Conservation (phyloP, 2,113 vertebrate genomes). For the Ciconia boyciana region DNA sequence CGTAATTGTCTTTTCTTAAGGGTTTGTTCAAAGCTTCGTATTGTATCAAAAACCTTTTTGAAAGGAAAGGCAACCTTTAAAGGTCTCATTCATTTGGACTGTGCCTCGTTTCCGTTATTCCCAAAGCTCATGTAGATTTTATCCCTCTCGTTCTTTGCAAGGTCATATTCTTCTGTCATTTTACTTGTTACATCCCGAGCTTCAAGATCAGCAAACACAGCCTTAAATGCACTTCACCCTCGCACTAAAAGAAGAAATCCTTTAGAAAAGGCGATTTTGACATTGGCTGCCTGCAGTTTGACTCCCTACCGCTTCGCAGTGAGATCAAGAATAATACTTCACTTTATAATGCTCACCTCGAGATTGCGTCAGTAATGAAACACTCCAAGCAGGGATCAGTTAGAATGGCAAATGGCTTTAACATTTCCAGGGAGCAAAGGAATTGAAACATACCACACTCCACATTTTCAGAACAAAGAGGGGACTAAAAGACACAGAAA, state of each 20-base stretch:
- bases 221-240: conserved; percentile 31
- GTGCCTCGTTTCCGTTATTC: conserved; percentile 40
- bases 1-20: conserved; percentile 51
- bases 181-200: not conserved
- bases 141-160: conserved; percentile 23
- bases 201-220: conserved; percentile 55
- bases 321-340: conserved; percentile 46
- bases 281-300: conserved; percentile 47
- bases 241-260: not conserved
- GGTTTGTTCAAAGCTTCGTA: conserved; percentile 24
- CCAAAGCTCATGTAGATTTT: conserved; percentile 49
- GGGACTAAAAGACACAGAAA: not conserved
- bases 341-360: conserved; percentile 56
- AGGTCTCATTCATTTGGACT: conserved; percentile 45
- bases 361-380: conserved; percentile 66
- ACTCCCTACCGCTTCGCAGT: conserved; percentile 21
- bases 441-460: conserved; percentile 30
- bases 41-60: conserved; percentile 24
- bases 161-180: conserved; percentile 38
- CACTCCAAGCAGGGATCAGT: conserved; percentile 59
- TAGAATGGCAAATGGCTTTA: conserved; percentile 58
- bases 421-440: conserved; percentile 44
- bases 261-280: conserved; percentile 42
- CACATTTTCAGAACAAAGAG: conserved; percentile 25
- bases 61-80: conserved; percentile 45